Evolutionary conservation across 2,797 vertebrate genomes (phyloP).

Genomic region (Sebastes nivosus): DNA sequence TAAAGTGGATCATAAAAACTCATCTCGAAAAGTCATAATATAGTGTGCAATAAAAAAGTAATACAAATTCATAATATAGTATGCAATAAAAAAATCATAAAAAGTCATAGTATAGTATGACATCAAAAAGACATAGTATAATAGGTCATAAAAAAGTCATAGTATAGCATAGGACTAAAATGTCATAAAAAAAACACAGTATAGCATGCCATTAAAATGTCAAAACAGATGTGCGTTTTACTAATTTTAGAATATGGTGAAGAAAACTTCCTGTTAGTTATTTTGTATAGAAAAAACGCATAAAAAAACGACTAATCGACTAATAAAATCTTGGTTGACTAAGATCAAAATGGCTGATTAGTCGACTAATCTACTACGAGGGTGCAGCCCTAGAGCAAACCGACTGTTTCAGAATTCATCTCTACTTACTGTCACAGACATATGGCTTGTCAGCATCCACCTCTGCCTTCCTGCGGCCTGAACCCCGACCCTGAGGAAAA

Average conservation of each 20-base stretch:
- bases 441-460: constrained; percentile 97
- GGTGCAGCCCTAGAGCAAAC: neutral
- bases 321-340: too few relatives aligned
- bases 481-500: constrained; percentile 89
- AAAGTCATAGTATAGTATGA: too few relatives aligned
- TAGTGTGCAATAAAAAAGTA: too few relatives aligned
- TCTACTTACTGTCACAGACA: constrained; percentile 96
- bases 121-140: neutral
- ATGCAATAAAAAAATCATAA: accelerated
- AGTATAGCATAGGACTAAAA: neutral
- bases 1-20: too few relatives aligned
- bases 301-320: too few relatives aligned
- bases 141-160: neutral
- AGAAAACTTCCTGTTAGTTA: neutral
- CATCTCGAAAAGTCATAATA: too few relatives aligned
- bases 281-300: neutral
- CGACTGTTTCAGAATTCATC: neutral
- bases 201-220: too few relatives aligned
- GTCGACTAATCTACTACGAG: too few relatives aligned
- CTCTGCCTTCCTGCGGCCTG: constrained; percentile 90
- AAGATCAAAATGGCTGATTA: too few relatives aligned
- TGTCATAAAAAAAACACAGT: neutral
- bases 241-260: neutral
- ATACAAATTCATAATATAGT: neutral
- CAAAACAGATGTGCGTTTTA: neutral